Conservation (phyloP, 2,888 invertebrate genomes). For the Nowickia ferox region DNA sequence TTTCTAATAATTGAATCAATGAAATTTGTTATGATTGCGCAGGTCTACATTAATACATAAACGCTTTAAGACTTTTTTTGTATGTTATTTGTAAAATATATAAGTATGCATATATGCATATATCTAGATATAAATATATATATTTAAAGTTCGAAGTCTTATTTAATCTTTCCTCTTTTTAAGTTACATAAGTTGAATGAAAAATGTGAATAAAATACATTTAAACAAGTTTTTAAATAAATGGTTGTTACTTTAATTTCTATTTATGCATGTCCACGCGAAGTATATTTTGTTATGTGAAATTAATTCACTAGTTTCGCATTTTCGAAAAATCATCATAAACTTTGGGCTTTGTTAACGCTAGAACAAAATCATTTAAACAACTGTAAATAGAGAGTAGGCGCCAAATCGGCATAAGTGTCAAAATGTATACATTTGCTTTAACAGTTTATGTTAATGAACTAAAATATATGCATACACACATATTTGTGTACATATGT, state of each 20-base stretch:
- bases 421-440: no score
- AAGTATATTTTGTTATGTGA: no score
- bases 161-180: constrained; percentile 29
- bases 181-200: constrained; percentile 34
- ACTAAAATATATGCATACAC: background rate
- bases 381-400: no score
- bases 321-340: no score
- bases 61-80: constrained; percentile 56
- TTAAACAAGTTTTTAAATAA: constrained; percentile 46
- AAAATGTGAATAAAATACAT: constrained; percentile 60
- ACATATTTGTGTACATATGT: background rate
- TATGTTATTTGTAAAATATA: constrained; percentile 63
- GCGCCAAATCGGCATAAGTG: no score
- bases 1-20: background rate
- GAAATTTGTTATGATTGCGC: background rate
- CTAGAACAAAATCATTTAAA: no score
- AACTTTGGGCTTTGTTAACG: no score
- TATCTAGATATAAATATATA: constrained; percentile 19
- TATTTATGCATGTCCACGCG: no score
- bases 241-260: background rate
- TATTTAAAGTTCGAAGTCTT: constrained; percentile 34
- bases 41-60: constrained; percentile 1
- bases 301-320: no score
- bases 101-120: background rate
- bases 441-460: no score